Percentiles rank a stretch among this genome's conserved stretches.
Evolutionary conservation across 2,113 vertebrate species (phyloP).

Genomic region (Etheostoma spectabile): DNA sequence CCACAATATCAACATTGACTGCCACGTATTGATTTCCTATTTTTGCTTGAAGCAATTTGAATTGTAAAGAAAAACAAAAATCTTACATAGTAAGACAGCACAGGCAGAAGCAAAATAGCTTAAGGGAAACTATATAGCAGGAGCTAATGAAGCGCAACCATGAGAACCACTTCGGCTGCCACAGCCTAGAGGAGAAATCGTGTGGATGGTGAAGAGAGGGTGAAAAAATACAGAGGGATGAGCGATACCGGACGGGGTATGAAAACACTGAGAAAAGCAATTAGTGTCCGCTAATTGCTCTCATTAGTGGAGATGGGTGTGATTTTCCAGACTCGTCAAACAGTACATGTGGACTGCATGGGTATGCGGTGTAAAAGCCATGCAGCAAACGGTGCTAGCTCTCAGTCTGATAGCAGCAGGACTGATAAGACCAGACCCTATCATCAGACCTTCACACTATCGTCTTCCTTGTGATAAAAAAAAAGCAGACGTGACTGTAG

Average conservation of each 20-base stretch:
- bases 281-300: constrained; percentile 77
- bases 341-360: constrained; percentile 37
- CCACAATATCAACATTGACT: too few species aligned
- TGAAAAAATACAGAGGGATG: constrained; percentile 40
- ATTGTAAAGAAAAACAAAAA: constrained; percentile 3
- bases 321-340: constrained; percentile 46
- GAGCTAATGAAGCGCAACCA: constrained; percentile 41
- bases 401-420: constrained; percentile 57
- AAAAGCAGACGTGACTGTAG: constrained; percentile 39
- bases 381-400: constrained; percentile 43
- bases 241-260: constrained; percentile 18
- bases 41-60: constrained; percentile 26
- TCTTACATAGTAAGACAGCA: constrained; percentile 11
- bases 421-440: constrained; percentile 62
- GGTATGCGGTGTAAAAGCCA: constrained; percentile 35
- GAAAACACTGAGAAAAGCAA: constrained; percentile 67
- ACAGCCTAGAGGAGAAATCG: constrained; percentile 5
- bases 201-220: constrained; percentile 18
- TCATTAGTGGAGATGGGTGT: constrained; percentile 64
- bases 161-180: constrained; percentile 21
- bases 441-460: constrained; percentile 56
- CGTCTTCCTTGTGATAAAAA: constrained; percentile 47
- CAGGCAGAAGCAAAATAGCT: constrained; percentile 20
- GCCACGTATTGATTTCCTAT: too few species aligned
- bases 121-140: constrained; percentile 19